Evolutionary conservation across 2,888 invertebrate species (phyloP), one percentile per base, ranked within the genome.

Genomic region (Branchipolynoe longqiensis): DNA sequence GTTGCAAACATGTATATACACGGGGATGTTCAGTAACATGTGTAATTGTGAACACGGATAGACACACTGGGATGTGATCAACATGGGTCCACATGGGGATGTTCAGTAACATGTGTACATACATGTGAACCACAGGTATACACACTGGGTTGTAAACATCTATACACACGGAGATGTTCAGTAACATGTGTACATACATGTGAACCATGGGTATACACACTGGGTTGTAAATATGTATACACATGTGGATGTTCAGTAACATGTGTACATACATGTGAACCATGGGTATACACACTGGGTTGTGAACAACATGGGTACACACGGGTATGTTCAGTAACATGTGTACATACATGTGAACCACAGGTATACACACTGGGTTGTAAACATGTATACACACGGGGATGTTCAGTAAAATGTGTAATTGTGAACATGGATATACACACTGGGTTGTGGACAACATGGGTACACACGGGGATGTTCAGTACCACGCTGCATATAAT

Each of bases 281-380:
- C 48, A 48, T 48, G n/a, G n/a, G n/a, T n/a, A n/a, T n/a, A n/a
- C n/a, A n/a, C n/a, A n/a, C n/a, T n/a, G n/a, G n/a, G n/a, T n/a
- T 48, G 8, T 48, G 48, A 48, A 82, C 31, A n/a, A n/a, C n/a
- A 62, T 62, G n/a, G n/a, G 31, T 62, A 62, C 31, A 62, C 31
- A 62, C 31, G n/a, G n/a, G n/a, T n/a, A n/a, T n/a, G n/a, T n/a
- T n/a, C n/a, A n/a, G n/a, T n/a, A 14, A n/a, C 31, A 82, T 41
- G 28, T 40, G 82, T 83, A 62, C 18, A 56, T 40, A 31, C 48
- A 54, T 33, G 14, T 74, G 33, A 12, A 74, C n/a, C 33, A 74
- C 38, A 28, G 4, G 33, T 74, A 74, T 14, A 28, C 36, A 48
- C 48, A 48, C 18, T 12, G 8, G 48, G n/a, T n/a, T n/a, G n/a